Conservation (phyloP, 2,113 vertebrate genomes). For the Coptodon rendalli region DNA sequence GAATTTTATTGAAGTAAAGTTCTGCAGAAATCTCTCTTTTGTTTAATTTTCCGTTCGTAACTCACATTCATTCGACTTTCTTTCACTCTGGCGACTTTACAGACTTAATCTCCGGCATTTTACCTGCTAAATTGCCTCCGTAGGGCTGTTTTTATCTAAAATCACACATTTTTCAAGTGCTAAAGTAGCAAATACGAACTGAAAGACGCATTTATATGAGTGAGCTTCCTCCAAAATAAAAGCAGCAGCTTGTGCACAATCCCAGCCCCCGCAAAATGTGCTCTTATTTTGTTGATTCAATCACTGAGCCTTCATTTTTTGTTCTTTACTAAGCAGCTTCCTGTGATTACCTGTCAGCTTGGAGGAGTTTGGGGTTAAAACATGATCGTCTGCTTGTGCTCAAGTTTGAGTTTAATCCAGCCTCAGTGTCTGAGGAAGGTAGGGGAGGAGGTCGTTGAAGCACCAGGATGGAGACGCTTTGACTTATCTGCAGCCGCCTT, state of each 20-base stretch:
- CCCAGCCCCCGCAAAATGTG: not conserved
- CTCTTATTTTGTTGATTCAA: not conserved
- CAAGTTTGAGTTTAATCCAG: slow-evolving; percentile 39
- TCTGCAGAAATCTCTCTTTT: not conserved
- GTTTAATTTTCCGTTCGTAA: not conserved
- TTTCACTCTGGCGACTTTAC: not conserved
- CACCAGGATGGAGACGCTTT: slow-evolving; percentile 34
- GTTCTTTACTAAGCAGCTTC: not conserved
- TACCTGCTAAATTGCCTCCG: not conserved
- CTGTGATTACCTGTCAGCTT: slow-evolving; percentile 26
- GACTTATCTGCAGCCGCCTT: slow-evolving; percentile 43
- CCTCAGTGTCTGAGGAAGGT: slow-evolving; percentile 9
- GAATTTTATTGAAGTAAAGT: not conserved
- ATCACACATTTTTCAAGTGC: not conserved
- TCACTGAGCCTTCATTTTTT: not conserved
- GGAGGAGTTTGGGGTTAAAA: not conserved
- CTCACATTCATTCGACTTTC: not conserved
- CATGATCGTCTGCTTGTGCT: slow-evolving; percentile 26
- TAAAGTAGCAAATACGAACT: not conserved
- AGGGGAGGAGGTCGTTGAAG: not conserved
- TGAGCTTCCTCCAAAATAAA: not conserved
- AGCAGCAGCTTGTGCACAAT: not conserved
- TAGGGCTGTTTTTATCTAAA: not conserved
- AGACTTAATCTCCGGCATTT: not conserved
- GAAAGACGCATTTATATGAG: not conserved